Conservation (phyloP, 2,113 vertebrate genomes). For the Stercorarius parasiticus region DNA sequence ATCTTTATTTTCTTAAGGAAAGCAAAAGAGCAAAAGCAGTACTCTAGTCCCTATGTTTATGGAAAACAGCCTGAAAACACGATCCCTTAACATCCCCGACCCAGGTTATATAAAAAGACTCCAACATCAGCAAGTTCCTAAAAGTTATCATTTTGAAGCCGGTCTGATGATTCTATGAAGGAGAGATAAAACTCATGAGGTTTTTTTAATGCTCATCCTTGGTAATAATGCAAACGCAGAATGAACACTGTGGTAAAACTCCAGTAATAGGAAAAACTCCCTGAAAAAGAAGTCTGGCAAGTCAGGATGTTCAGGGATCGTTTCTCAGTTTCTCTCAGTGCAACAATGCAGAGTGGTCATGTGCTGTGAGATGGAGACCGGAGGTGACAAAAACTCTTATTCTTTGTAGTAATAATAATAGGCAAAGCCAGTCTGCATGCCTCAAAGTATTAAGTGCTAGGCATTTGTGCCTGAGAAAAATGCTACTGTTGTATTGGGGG, state of each 20-base stretch:
- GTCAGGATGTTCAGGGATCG: neutral
- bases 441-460: neutral
- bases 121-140: neutral
- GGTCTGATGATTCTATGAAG: neutral
- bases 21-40: neutral
- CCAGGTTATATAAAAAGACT: neutral
- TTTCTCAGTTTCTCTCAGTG: neutral
- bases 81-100: neutral
- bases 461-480: neutral
- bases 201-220: neutral
- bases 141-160: neutral
- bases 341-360: neutral
- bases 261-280: neutral
- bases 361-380: neutral
- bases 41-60: neutral
- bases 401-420: neutral
- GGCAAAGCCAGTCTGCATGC: neutral
- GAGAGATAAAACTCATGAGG: neutral
- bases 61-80: neutral
- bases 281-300: neutral
- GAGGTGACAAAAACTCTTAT: neutral
- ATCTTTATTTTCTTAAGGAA: constrained; percentile 1
- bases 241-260: neutral
- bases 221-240: neutral
- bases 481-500: neutral